Percentiles rank a stretch among this genome's conserved stretches.
Evolutionary conservation across 2,888 invertebrate species (phyloP).

Genomic region (Arctia plantaginis): DNA sequence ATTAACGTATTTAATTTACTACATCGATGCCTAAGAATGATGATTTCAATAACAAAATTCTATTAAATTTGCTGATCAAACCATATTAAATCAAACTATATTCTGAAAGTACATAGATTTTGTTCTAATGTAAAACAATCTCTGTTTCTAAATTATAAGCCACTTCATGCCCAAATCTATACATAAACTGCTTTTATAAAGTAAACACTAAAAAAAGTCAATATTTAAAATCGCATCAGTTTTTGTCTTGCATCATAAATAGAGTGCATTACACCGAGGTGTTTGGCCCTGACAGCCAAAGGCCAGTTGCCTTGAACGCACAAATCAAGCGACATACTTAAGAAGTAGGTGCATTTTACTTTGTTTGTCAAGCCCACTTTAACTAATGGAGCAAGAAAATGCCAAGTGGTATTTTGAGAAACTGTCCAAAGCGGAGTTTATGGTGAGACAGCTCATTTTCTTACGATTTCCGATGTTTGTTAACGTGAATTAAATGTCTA

Average conservation of each 20-base stretch:
- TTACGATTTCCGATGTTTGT: background rate
- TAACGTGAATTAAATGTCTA: background rate
- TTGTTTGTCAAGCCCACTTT: conserved; percentile 28
- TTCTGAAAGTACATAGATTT: no score
- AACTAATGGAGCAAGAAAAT: conserved; percentile 25
- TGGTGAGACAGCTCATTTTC: background rate
- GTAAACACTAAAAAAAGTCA: background rate
- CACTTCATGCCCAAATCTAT: no score
- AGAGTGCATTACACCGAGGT: conserved; percentile 58
- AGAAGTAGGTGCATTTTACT: conserved; percentile 29
- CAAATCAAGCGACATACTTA: conserved; percentile 45
- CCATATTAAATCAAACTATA: no score
- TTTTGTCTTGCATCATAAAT: conserved; percentile 4
- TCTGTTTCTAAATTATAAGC: no score
- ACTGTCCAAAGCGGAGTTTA: conserved; percentile 5
- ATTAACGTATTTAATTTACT: no score
- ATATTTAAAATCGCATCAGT: background rate
- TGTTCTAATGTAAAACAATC: no score
- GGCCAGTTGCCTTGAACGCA: conserved; percentile 59
- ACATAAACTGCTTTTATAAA: background rate
- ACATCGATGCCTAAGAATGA: no score
- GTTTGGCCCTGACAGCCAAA: conserved; percentile 60
- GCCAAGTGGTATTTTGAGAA: conserved; percentile 17
- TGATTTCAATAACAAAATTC: no score
- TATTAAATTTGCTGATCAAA: no score